Base-by-base conservation (phyloP, 2,888 invertebrate species). In the Drosophila flavopinicola region DNA sequence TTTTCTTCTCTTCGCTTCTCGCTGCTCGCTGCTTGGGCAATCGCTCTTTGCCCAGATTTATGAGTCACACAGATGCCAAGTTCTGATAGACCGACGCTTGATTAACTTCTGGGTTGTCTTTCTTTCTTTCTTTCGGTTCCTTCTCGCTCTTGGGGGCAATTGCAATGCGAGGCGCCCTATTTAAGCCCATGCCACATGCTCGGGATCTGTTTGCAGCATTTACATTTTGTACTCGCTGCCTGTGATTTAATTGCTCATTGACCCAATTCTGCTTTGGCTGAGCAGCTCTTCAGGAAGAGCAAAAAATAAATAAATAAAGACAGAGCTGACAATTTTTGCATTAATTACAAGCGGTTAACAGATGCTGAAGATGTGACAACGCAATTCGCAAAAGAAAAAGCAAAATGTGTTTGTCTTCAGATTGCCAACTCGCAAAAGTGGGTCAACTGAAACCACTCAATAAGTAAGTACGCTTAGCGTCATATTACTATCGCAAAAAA, bases 271-370 rank as follows among this genome's bases (percentile, higher is more conserved):
- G 17, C 32, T 27, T 13, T 37, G 58, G 30, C 57, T 35, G 51
- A 61, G 35, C 53, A 56, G 41, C 59, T 41, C 58, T 39, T 29
- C 35, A 33, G 42, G 41, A 27, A 13, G 9, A 7, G 9, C 3
- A 24, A 15, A 7, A 2, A 10, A 25, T 1, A 13, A 54, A 9
- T 6, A 39, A 7, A 57, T 15, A 7, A 1, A 7, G 38, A 63
- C 41, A 23, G 41, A 52, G 42, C 78, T 44, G 70, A 54, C 54
- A 63, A 41, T 66, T 77, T 77, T 45, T 47, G 80, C 78, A 59
- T 83, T 78, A 75, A 84, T 83, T 76, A 84, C 37, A 48, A 54
- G 29, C 51, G 33, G 30, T 13, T 37, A 38, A 39, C 73, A 66
- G 66, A 66, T 71, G 58, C 63, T 63, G 52, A 25, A 29, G 30